Evolutionary conservation across 2,113 vertebrate species (phyloP).

Genomic region (Acanthisitta chloris): DNA sequence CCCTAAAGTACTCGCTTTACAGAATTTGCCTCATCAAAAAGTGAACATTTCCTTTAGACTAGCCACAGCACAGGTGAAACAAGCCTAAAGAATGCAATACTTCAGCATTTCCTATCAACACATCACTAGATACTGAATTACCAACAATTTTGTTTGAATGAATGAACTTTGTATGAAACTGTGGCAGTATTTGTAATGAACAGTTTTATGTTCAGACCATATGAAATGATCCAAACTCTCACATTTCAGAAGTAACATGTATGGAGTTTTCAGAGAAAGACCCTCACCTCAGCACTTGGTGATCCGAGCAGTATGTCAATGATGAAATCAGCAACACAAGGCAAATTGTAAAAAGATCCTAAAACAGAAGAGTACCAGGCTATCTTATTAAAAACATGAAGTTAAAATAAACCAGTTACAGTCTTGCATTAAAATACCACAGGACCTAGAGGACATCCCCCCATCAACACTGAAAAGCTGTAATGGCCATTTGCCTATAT

Average conservation of each 20-base stretch:
- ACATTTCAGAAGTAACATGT: background rate
- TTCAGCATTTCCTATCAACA: background rate
- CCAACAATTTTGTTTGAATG: too few species aligned
- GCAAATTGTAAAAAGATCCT: constrained; percentile 96
- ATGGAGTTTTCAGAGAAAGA: background rate
- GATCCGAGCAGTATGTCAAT: constrained; percentile 96
- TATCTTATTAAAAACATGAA: background rate
- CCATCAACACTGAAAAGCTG: background rate
- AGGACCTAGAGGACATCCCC: background rate
- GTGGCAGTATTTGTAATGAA: background rate
- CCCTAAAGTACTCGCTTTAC: background rate
- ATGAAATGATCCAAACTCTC: background rate
- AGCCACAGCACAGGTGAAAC: background rate
- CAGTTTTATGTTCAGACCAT: background rate
- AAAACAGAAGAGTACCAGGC: background rate
- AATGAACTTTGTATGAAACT: too few species aligned
- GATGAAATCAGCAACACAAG: constrained; percentile 94
- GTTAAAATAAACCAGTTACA: background rate
- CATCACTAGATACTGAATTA: background rate
- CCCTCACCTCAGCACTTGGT: constrained; percentile 90
- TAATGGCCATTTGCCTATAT: accelerated
- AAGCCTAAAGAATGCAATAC: background rate
- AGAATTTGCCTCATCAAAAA: background rate
- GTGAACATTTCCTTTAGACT: background rate
- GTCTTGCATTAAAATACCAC: background rate